Conservation (phyloP, 2,888 invertebrate genomes). For the Drosophila birchii region DNA sequence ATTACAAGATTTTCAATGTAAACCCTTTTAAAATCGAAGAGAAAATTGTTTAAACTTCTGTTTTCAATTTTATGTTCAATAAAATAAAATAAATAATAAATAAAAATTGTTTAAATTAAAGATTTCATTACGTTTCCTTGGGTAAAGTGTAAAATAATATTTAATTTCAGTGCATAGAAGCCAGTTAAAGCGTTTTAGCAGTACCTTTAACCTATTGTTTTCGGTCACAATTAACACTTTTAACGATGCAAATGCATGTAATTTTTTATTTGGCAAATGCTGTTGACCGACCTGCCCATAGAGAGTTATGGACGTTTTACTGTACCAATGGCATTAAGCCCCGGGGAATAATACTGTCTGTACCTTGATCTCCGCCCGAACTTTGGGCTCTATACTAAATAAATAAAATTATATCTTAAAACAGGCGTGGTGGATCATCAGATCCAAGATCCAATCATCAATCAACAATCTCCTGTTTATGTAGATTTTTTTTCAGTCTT, state of each 20-base stretch:
- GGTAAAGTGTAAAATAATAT: background rate
- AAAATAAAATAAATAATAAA: too few relatives aligned
- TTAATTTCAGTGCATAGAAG: background rate
- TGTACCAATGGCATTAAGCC: slow-evolving; percentile 37
- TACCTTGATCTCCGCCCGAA: slow-evolving; percentile 14
- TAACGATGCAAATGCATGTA: slow-evolving; percentile 12
- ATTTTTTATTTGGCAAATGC: slow-evolving; percentile 4
- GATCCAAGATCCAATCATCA: slow-evolving; percentile 28
- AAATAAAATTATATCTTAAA: background rate
- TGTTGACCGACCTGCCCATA: slow-evolving; percentile 1
- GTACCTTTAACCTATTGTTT: slow-evolving; percentile 1
- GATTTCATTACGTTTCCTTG: too few relatives aligned
- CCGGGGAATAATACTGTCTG: slow-evolving; percentile 32
- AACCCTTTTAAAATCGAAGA: too few relatives aligned
- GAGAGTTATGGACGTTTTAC: slow-evolving; percentile 14
- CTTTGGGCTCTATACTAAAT: slow-evolving; percentile 18
- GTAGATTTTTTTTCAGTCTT: background rate
- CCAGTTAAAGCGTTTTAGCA: background rate
- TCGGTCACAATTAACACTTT: background rate
- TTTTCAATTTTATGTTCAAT: too few relatives aligned
- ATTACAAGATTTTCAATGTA: too few relatives aligned
- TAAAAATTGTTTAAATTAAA: too few relatives aligned
- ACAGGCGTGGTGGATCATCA: slow-evolving; percentile 29
- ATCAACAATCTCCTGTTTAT: slow-evolving; percentile 38
- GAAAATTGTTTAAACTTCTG: too few relatives aligned